phyloP scores from a whole-genome alignment of 2,888 invertebrate species.

The Piscicola geometra region DNA sequence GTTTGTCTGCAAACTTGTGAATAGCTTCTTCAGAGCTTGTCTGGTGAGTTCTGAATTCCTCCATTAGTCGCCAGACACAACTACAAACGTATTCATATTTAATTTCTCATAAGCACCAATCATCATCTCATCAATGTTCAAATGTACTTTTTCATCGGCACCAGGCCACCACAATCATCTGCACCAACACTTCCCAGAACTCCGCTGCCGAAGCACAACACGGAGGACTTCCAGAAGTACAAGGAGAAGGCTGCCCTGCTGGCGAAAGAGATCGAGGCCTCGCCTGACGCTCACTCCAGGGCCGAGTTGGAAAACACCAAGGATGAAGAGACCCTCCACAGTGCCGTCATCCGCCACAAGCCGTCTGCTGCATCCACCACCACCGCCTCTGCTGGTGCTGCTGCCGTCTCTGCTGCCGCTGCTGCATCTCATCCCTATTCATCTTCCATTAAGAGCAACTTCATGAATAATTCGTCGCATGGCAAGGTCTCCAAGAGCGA shows the following conservation, averaged over 20 bases:
- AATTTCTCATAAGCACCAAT: no score
- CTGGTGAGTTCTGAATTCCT: no score
- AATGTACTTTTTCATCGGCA: not conserved
- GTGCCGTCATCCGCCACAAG: constrained; percentile 62
- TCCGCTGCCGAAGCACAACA: constrained; percentile 76
- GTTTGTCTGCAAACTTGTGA: no score
- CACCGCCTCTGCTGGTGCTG: not conserved
- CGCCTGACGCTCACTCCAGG: constrained; percentile 74
- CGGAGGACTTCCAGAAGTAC: constrained; percentile 77
- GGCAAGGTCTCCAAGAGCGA: not conserved
- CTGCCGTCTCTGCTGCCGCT: not conserved
- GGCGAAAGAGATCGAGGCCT: constrained; percentile 86
- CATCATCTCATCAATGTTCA: no score
- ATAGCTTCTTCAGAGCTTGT: no score
- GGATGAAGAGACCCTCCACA: constrained; percentile 68
- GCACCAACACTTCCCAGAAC: constrained; percentile 55
- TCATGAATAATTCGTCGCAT: not conserved
- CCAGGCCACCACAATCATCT: not conserved
- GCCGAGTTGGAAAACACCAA: constrained; percentile 80
- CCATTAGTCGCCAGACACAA: no score
- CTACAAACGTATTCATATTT: no score
- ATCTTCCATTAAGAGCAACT: not conserved
- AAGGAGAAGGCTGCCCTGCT: constrained; percentile 82
- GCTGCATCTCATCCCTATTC: not conserved
- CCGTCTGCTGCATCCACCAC: not conserved